Evolutionary conservation across 1,140 invertebrate genomes (phyloP).

Genomic region (Drosophila parabipectinata): DNA sequence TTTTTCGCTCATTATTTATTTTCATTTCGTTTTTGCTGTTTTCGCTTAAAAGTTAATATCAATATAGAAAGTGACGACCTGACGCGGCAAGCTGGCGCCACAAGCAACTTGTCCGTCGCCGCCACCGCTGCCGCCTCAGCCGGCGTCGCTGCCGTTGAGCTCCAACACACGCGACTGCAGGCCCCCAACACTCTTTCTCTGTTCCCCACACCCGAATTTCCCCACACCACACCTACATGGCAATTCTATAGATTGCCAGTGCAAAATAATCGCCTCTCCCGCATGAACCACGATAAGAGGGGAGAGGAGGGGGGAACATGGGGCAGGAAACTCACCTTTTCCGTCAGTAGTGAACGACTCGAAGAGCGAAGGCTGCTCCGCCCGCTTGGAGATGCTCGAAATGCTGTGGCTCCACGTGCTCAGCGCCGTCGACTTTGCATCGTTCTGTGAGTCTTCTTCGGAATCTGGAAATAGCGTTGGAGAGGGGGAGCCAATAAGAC

Average conservation of each 20-base stretch:
- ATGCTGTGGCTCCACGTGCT: constrained; percentile 59
- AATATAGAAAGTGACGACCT: constrained; percentile 82
- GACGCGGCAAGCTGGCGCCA: constrained; percentile 79
- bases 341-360: constrained; percentile 90
- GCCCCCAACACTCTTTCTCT: constrained; percentile 15
- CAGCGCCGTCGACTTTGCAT: constrained; percentile 50
- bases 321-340: constrained; percentile 86
- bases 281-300: neutral
- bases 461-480: constrained; percentile 46
- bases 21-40: constrained; percentile 81
- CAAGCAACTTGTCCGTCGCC: constrained; percentile 50
- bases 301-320: neutral
- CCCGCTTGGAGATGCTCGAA: constrained; percentile 62
- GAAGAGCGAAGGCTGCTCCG: constrained; percentile 80
- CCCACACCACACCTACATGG: constrained; percentile 28
- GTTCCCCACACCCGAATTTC: constrained; percentile 3
- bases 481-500: neutral
- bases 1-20: constrained; percentile 82
- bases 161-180: constrained; percentile 52
- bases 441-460: constrained; percentile 72
- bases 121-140: neutral
- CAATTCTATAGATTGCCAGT: neutral
- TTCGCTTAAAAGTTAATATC: constrained; percentile 83
- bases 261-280: constrained; percentile 18
- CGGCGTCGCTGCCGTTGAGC: constrained; percentile 52